Evolutionary conservation across 2,888 invertebrate species (phyloP).

Genomic region (Hecatera dysodea): DNA sequence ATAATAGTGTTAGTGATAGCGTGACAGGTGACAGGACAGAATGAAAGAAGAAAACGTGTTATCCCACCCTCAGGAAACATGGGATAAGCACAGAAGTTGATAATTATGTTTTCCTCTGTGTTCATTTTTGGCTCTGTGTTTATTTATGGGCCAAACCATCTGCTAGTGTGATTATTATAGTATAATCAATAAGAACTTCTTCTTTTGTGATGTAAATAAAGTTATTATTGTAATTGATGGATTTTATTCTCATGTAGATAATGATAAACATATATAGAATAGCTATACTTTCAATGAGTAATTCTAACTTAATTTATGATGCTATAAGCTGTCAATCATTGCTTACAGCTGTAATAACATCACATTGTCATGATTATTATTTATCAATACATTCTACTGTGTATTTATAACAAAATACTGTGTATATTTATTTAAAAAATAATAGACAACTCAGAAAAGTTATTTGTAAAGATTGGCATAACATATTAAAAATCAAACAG

Average conservation of each 20-base stretch:
- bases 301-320: neutral
- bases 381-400: neutral
- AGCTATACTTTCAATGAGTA: neutral
- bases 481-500: neutral
- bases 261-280: neutral
- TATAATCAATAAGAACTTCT: neutral
- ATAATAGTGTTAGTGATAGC: too few relatives aligned
- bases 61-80: too few relatives aligned
- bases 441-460: neutral
- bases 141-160: neutral
- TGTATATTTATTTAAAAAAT: neutral
- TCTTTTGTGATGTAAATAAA: neutral
- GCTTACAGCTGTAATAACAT: constrained; percentile 8
- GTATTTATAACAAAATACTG: constrained; percentile 2
- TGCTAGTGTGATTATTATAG: neutral
- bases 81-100: too few relatives aligned
- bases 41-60: too few relatives aligned
- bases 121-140: neutral
- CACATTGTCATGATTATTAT: neutral
- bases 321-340: constrained; percentile 4
- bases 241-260: neutral
- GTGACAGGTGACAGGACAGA: too few relatives aligned
- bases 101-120: neutral
- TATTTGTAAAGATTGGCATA: neutral
- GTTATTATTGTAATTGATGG: neutral